phyloP scores from a whole-genome alignment of 2,797 vertebrate genomes.

The Oophaga sylvatica region DNA sequence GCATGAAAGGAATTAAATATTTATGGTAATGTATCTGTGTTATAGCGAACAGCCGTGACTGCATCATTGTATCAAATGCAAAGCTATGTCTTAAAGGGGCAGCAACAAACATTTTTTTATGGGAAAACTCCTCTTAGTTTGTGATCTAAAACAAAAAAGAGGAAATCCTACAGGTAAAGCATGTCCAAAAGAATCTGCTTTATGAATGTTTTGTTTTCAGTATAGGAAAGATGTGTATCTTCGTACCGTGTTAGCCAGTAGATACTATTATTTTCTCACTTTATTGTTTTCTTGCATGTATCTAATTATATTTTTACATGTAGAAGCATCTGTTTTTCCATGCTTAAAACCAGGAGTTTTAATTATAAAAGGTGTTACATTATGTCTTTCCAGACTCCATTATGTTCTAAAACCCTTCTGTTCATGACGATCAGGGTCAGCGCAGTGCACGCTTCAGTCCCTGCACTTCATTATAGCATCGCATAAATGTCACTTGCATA shows the following conservation, averaged over 20 bases:
- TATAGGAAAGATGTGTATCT: too few species aligned
- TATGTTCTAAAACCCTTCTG: slow-evolving; percentile 22
- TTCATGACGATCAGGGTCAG: slow-evolving; percentile 15
- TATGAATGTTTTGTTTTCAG: background rate
- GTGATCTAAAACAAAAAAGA: too few species aligned
- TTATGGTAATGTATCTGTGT: slow-evolving; percentile 12
- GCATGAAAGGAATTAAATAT: slow-evolving; percentile 5
- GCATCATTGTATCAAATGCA: background rate
- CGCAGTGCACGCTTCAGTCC: background rate
- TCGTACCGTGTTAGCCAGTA: too few species aligned
- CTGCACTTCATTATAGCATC: slow-evolving; percentile 29
- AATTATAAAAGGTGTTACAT: slow-evolving; percentile 20
- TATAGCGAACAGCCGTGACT: background rate
- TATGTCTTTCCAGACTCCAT: slow-evolving; percentile 13
- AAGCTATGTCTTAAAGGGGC: background rate
- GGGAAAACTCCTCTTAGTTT: too few species aligned
- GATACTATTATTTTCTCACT: background rate
- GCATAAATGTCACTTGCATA: slow-evolving; percentile 43
- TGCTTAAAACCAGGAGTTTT: background rate
- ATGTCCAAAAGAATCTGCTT: too few species aligned
- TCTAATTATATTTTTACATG: background rate
- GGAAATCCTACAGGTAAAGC: too few species aligned
- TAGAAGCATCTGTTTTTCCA: background rate
- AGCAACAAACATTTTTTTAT: background rate
- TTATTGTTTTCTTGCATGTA: background rate